Evolutionary conservation across 1,140 invertebrate genomes (phyloP).

Genomic region (Caerostris darwini): DNA sequence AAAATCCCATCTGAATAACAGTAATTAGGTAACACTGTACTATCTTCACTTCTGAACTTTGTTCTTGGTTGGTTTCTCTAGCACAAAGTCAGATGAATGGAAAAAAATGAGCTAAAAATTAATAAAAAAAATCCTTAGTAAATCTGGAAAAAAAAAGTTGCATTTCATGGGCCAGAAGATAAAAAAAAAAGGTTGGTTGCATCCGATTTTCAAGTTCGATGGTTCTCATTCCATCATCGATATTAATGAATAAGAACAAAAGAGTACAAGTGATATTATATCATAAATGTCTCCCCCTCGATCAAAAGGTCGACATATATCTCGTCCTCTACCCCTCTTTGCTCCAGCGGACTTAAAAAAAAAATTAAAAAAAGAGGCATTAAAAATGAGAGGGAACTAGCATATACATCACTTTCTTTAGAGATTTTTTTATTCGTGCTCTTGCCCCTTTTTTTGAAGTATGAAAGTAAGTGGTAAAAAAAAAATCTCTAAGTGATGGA

Average conservation of each 20-base stretch:
- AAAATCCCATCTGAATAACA: background rate
- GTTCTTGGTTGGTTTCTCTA: no score
- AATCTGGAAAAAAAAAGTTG: background rate
- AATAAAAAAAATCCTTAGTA: background rate
- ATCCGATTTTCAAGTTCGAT: slow-evolving; percentile 39
- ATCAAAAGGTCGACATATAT: slow-evolving; percentile 17
- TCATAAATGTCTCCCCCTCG: slow-evolving; percentile 30
- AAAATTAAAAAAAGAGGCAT: background rate
- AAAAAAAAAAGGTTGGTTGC: background rate
- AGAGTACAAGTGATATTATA: slow-evolving; percentile 25
- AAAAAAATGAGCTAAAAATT: background rate
- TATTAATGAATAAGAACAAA: slow-evolving; percentile 30
- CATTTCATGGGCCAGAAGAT: background rate
- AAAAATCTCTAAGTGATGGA: slow-evolving; percentile 40
- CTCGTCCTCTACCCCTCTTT: background rate
- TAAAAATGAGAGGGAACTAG: background rate
- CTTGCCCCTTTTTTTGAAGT: background rate
- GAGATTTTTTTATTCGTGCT: background rate
- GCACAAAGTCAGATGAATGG: background rate
- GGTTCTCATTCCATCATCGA: background rate
- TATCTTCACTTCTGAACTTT: background rate
- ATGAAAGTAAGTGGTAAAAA: background rate
- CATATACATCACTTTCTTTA: slow-evolving; percentile 20
- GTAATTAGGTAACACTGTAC: slow-evolving; percentile 1
- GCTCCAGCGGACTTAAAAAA: background rate